phyloP scores from a whole-genome alignment of 2,113 vertebrate species.

The Abramis brama region DNA sequence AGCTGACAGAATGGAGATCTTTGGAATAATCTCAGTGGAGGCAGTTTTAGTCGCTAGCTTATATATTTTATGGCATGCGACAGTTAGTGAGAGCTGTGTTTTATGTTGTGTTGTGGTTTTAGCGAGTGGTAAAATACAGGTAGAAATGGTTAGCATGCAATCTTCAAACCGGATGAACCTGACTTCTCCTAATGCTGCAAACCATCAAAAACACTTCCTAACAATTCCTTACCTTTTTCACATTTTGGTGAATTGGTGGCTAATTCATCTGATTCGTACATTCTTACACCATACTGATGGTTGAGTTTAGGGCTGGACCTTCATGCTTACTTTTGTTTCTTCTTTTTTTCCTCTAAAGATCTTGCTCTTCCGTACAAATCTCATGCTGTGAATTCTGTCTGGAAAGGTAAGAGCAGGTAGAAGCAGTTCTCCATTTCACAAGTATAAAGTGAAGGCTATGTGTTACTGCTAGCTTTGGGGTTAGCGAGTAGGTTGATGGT shows the following conservation, averaged over 20 bases:
- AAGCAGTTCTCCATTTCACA: not conserved
- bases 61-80: not conserved
- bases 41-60: not conserved
- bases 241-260: not conserved
- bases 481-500: constrained; percentile 67
- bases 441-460: constrained; percentile 5
- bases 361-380: not conserved
- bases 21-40: constrained; percentile 30
- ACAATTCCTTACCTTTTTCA: not conserved
- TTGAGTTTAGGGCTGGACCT: not conserved
- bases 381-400: not conserved
- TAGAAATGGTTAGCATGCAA: not conserved
- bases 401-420: not conserved
- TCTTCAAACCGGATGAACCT: not conserved
- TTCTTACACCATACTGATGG: not conserved
- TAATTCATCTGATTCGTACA: not conserved
- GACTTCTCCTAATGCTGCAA: no score
- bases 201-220: not conserved
- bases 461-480: constrained; percentile 21
- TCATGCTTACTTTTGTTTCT: not conserved
- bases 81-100: not conserved
- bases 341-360: not conserved
- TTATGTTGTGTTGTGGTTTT: not conserved
- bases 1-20: constrained; percentile 78
- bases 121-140: not conserved